Base-by-base conservation (phyloP, 2,888 invertebrate species). In the Argyra leucocephala region DNA sequence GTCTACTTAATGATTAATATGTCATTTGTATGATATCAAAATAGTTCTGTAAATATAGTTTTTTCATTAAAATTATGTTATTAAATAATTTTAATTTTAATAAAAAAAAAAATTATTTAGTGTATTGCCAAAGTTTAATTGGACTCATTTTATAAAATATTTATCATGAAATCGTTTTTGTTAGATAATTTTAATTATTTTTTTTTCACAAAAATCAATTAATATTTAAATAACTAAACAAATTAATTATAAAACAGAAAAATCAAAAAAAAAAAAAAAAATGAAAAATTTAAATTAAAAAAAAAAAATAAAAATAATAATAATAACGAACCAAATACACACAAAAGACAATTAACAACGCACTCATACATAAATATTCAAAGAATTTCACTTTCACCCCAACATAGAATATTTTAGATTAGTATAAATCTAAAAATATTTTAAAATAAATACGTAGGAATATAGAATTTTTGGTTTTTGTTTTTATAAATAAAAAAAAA, bases 401-500 rank as follows among this genome's bases (percentile, higher is more conserved):
- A 48, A 48, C 48, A 48, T n/a, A 48, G 48, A 48, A 48, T 18
- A 48, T 48, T 48, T 37, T 37, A 10, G 37, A 12, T n/a, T n/a
- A n/a, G n/a, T n/a, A n/a, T n/a, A n/a, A n/a, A n/a, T n/a, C n/a
- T n/a, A n/a, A n/a, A n/a, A n/a, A n/a, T n/a, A n/a, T n/a, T n/a
- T n/a, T n/a, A n/a, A n/a, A n/a, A n/a, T n/a, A n/a, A n/a, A n/a
- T n/a, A n/a, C n/a, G n/a, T n/a, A n/a, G n/a, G n/a, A n/a, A n/a
- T n/a, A n/a, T n/a, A n/a, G n/a, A n/a, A n/a, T n/a, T n/a, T n/a
- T n/a, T n/a, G n/a, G n/a, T n/a, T n/a, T n/a, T 4, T 2, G 31
- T 26, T 26, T 26, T 26, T 26, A 48, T 3, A 48, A 48, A 48
- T 18, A 48, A 48, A 31, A 26, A 61, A 57, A 23, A 65, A 48